Percentiles rank a stretch among this genome's conserved stretches.
These are phyloP conservation scores for Poicephalus gulielmi DNA, from an alignment of 2,113 vertebrate genomes.

Conservation along the genomic window DNA sequence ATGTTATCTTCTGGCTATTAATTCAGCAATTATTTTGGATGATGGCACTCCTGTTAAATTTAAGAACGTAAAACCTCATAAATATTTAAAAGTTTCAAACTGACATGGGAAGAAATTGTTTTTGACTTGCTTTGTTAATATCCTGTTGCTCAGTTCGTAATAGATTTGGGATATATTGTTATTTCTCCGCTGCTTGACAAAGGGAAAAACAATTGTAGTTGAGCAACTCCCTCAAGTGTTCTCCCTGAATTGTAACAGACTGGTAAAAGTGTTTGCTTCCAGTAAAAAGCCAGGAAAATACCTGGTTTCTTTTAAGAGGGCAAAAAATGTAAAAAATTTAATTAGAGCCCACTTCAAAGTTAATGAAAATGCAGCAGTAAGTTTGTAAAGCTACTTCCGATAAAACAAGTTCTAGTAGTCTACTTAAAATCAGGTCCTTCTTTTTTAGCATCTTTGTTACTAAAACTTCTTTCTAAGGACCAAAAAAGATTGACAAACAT, in stretches of 20 bases:
- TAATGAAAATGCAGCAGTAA: not conserved
- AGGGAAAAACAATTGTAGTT: slow-evolving; percentile 6
- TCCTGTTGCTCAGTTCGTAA: slow-evolving; percentile 53
- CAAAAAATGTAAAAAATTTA: not conserved
- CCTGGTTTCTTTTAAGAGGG: not conserved
- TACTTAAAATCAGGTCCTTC: not conserved
- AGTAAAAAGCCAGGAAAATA: not conserved
- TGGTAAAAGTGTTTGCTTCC: not conserved
- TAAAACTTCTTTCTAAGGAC: not conserved
- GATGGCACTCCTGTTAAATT: slow-evolving; percentile 77
- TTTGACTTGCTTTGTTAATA: slow-evolving; percentile 76
- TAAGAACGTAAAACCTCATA: slow-evolving; percentile 69
- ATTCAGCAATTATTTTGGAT: slow-evolving; percentile 79
- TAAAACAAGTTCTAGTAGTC: not conserved
- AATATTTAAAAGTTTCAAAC: slow-evolving; percentile 73
- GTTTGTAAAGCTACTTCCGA: not conserved
- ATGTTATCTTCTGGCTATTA: slow-evolving; percentile 81
- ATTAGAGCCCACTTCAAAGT: not conserved
- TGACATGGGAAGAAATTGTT: slow-evolving; percentile 66
- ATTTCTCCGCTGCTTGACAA: slow-evolving; percentile 16
- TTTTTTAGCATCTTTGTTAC: not conserved
- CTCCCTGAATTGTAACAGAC: slow-evolving; percentile 5
- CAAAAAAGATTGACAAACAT: not conserved
- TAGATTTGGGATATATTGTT: slow-evolving; percentile 28
- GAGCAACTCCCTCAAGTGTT: not conserved